These are phyloP conservation scores for Otus sunia DNA, from an alignment of 2,113 vertebrate species.

Conservation along the genomic window DNA sequence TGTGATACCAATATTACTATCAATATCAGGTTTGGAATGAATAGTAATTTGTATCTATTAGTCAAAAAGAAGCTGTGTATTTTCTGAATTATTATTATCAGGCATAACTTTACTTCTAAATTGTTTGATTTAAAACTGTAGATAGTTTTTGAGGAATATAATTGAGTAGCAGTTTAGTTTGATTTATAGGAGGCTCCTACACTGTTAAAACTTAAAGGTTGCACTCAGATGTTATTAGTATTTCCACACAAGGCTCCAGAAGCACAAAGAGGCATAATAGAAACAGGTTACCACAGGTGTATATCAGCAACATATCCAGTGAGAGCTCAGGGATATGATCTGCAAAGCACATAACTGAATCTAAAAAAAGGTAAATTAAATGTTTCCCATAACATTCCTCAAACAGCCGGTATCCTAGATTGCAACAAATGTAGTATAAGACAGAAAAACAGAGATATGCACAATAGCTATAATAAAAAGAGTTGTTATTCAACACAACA, in stretches of 20 bases:
- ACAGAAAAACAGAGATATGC: neutral
- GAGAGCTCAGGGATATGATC: neutral
- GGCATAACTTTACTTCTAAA: conserved; percentile 48
- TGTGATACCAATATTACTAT: conserved; percentile 59
- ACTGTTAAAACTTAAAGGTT: neutral
- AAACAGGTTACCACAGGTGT: neutral
- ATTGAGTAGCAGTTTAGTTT: conserved; percentile 38
- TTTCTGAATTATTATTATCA: conserved; percentile 55
- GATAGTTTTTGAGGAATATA: conserved; percentile 39
- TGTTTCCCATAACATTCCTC: neutral
- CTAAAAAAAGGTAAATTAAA: conserved; percentile 2
- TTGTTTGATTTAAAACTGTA: conserved; percentile 51
- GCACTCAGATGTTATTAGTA: neutral
- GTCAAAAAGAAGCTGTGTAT: conserved; percentile 33
- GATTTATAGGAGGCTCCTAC: neutral
- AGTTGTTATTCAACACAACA: neutral
- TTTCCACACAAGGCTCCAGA: conserved; percentile 13
- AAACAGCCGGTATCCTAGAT: neutral
- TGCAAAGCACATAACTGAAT: conserved; percentile 7
- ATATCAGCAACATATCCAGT: neutral
- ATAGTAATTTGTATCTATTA: conserved; percentile 65
- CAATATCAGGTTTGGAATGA: conserved; percentile 60
- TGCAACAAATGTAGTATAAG: neutral
- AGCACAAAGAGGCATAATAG: neutral
- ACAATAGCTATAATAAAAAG: neutral